Evolutionary conservation across 2,888 invertebrate genomes (phyloP).

Genomic region (Drosophila nr. perissopoda): DNA sequence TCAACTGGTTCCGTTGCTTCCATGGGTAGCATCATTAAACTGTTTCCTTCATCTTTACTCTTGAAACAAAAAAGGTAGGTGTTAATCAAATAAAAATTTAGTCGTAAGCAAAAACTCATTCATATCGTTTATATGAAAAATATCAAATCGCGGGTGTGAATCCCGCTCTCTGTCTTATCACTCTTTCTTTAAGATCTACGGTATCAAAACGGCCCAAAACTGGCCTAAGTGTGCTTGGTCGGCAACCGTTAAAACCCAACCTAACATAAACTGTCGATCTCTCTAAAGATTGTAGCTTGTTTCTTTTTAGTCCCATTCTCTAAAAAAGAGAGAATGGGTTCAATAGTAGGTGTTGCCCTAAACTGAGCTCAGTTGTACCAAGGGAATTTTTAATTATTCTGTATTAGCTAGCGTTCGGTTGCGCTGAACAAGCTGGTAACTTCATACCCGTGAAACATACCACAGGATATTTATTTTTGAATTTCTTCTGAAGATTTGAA

Average conservation of each 20-base stretch:
- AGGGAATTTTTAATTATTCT: neutral
- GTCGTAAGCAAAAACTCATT: neutral
- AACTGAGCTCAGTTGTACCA: neutral
- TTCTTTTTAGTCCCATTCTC: neutral
- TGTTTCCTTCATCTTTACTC: slow-evolving; percentile 74
- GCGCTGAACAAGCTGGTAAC: neutral
- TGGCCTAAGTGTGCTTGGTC: too few relatives aligned
- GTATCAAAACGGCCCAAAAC: too few relatives aligned
- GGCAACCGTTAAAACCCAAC: too few relatives aligned
- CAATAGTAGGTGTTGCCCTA: neutral
- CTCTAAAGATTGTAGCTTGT: neutral
- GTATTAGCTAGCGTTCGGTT: neutral
- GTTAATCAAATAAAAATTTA: neutral
- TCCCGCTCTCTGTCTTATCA: too few relatives aligned
- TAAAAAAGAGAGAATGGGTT: neutral
- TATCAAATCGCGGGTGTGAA: too few relatives aligned
- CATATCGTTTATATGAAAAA: too few relatives aligned
- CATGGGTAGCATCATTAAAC: slow-evolving; percentile 85
- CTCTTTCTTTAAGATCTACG: too few relatives aligned
- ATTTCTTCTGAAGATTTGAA: too few relatives aligned
- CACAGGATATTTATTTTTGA: too few relatives aligned
- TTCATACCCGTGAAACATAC: too few relatives aligned
- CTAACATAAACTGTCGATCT: too few relatives aligned
- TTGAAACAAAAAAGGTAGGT: slow-evolving; percentile 31
- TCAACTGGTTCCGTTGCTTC: slow-evolving; percentile 64